Percentiles rank a stretch among this genome's conserved stretches.
These are phyloP conservation scores for Acomys russatus DNA, from an alignment of 2,797 vertebrate species.

Conservation along the genomic window DNA sequence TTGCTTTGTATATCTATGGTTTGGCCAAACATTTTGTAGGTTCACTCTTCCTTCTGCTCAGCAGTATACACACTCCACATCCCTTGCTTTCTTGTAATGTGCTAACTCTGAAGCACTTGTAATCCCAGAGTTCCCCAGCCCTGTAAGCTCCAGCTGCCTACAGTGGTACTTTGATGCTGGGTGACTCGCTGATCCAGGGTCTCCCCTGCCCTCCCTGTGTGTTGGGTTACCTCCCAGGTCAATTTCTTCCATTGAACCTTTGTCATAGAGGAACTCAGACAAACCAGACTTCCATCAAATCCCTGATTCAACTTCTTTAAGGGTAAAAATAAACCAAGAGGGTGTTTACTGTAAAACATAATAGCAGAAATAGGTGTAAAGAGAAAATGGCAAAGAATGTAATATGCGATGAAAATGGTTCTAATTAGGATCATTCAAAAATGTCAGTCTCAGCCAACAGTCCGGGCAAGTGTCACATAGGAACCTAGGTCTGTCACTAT, in stretches of 20 bases:
- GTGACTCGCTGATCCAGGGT: not conserved
- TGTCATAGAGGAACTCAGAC: not conserved
- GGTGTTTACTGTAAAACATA: not conserved
- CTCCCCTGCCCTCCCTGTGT: not conserved
- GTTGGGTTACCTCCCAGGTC: not conserved
- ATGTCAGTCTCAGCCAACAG: not conserved
- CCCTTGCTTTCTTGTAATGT: not conserved
- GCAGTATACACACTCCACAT: not conserved
- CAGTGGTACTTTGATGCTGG: not conserved
- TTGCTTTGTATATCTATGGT: not conserved
- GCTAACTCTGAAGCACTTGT: not conserved
- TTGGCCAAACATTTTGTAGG: not conserved
- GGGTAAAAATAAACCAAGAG: conserved; percentile 19
- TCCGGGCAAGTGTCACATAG: not conserved
- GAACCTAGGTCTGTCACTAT: not conserved
- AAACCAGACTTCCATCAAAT: not conserved
- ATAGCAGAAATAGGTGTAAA: not conserved
- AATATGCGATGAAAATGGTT: not conserved
- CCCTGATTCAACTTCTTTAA: not conserved
- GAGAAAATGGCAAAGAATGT: not conserved
- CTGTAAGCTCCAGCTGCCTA: not conserved
- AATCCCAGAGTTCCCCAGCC: not conserved
- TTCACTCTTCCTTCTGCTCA: not conserved
- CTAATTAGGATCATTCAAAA: not conserved
- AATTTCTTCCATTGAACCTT: not conserved